Evolutionary conservation across 2,888 invertebrate species (phyloP).

Genomic region (Hydroisotoma schaefferi): DNA sequence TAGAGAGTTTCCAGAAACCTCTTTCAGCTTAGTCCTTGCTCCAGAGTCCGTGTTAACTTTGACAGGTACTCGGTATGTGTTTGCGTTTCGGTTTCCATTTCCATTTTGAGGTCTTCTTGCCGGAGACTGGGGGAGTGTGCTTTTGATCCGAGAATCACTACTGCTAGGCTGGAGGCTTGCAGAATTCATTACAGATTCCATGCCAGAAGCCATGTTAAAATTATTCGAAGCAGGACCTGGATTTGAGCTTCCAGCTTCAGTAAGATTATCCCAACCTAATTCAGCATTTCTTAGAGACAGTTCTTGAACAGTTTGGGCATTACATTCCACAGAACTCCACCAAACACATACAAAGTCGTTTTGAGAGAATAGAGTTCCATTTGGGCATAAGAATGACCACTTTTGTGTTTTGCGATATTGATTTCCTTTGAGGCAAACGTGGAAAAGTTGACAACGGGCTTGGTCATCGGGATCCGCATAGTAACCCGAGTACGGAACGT

Average conservation of each 20-base stretch:
- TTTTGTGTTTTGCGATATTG: constrained; percentile 34
- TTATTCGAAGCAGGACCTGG: neutral
- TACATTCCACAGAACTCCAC: constrained; percentile 45
- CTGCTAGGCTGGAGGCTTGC: constrained; percentile 6
- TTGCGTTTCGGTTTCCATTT: neutral
- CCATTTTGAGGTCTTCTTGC: constrained; percentile 10
- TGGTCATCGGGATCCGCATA: constrained; percentile 45
- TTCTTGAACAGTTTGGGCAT: constrained; percentile 22
- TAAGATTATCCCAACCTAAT: constrained; percentile 46
- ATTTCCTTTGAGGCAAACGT: constrained; percentile 41
- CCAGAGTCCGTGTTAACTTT: constrained; percentile 19
- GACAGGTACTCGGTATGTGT: constrained; percentile 32
- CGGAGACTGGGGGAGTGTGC: constrained; percentile 2
- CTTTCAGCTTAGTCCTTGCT: constrained; percentile 32
- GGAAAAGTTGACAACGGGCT: constrained; percentile 46
- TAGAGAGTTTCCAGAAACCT: constrained; percentile 28
- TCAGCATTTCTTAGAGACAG: constrained; percentile 39
- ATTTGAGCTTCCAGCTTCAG: constrained; percentile 2
- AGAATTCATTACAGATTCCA: constrained; percentile 28
- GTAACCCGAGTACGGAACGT: constrained; percentile 44
- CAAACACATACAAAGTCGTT: constrained; percentile 46
- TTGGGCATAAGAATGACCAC: constrained; percentile 47
- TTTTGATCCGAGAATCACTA: neutral
- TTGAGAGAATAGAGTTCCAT: constrained; percentile 41
- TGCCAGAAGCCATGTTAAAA: constrained; percentile 17